These are phyloP conservation scores for Lanistes nyassanus DNA, from an alignment of 1,140 invertebrate species.

Conservation along the genomic window DNA sequence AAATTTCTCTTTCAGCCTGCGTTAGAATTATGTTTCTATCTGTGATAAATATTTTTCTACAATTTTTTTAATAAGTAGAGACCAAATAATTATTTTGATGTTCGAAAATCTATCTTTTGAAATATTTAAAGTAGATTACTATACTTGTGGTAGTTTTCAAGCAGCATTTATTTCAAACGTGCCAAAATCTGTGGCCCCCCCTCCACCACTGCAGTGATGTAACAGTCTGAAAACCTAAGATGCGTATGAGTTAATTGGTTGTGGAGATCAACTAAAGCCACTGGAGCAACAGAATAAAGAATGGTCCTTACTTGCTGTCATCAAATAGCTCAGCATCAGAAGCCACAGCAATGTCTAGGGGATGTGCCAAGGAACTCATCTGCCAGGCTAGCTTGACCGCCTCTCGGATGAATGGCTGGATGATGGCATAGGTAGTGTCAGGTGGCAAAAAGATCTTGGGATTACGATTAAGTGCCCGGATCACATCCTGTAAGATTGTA, in stretches of 20 bases:
- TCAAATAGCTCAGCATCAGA: constrained; percentile 66
- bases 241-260: constrained; percentile 4
- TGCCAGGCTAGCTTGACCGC: constrained; percentile 65
- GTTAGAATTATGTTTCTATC: no score
- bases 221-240: no score
- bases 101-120: no score
- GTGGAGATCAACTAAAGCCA: background rate
- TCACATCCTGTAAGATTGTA: constrained; percentile 58
- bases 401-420: constrained; percentile 65
- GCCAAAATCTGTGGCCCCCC: no score
- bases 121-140: no score
- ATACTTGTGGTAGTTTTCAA: no score
- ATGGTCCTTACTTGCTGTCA: constrained; percentile 59
- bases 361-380: constrained; percentile 64
- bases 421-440: constrained; percentile 57
- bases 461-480: constrained; percentile 61
- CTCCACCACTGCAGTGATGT: no score
- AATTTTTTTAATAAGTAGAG: no score
- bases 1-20: no score
- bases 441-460: constrained; percentile 60
- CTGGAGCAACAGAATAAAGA: background rate
- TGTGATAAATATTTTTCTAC: no score
- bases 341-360: constrained; percentile 62
- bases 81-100: no score
- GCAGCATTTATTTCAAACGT: no score